Evolutionary conservation across 92 coral and sea anemone genomes (phyloP).

Genomic region (Parazoanthus darwini): DNA sequence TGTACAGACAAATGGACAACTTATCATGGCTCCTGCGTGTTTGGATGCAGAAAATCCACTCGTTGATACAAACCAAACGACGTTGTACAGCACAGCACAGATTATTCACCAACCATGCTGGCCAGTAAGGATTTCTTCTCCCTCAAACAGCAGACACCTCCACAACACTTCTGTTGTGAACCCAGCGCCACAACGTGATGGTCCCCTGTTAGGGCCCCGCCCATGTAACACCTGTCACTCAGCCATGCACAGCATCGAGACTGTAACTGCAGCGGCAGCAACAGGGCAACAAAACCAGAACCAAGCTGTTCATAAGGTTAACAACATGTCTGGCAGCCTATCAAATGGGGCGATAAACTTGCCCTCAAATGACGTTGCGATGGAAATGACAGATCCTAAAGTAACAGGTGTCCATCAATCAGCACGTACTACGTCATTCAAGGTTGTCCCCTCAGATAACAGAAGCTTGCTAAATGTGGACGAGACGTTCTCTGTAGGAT

Average conservation of each 20-base stretch:
- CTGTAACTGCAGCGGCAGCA: background rate
- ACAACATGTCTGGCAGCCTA: background rate
- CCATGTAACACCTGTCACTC: background rate
- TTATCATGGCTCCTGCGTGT: background rate
- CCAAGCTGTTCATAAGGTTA: background rate
- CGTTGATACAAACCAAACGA: background rate
- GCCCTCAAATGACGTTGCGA: constrained; percentile 18
- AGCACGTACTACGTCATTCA: constrained; percentile 37
- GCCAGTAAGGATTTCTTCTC: background rate
- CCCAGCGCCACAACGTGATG: background rate
- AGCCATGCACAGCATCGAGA: background rate
- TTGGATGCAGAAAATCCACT: background rate
- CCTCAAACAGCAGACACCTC: background rate
- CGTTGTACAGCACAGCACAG: background rate
- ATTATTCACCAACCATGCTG: constrained; percentile 7
- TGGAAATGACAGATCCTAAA: background rate
- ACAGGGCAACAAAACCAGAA: background rate
- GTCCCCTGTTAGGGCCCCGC: background rate
- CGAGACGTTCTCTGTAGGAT: constrained; percentile 17
- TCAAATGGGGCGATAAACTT: background rate
- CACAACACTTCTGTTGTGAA: background rate
- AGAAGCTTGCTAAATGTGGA: constrained; percentile 25
- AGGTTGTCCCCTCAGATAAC: constrained; percentile 26
- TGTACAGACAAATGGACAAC: background rate
- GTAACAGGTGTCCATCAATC: background rate